phyloP scores from a whole-genome alignment of 2,113 vertebrate genomes.

The Prunella himalayana region DNA sequence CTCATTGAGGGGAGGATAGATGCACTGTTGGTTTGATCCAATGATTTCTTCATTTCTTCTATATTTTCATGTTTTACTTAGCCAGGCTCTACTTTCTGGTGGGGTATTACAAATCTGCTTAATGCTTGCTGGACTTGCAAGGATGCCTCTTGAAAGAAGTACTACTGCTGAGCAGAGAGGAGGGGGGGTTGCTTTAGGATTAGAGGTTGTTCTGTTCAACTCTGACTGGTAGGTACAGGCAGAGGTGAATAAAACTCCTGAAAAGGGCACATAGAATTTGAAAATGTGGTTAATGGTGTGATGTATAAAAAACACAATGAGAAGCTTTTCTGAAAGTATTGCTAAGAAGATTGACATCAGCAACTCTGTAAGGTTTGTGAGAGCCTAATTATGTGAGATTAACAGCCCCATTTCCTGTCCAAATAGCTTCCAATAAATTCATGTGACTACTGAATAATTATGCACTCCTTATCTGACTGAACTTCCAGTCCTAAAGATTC shows the following conservation, averaged over 20 bases:
- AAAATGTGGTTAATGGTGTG: background rate
- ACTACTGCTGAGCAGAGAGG: background rate
- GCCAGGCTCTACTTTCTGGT: background rate
- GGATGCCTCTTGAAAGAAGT: background rate
- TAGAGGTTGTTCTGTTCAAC: background rate
- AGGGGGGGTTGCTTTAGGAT: background rate
- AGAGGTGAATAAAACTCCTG: background rate
- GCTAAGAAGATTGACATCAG: background rate
- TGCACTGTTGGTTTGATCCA: background rate
- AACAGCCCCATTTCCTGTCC: background rate
- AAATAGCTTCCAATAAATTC: constrained; percentile 3
- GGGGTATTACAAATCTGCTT: background rate
- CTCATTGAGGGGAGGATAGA: background rate
- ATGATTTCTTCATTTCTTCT: background rate
- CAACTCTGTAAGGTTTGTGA: background rate
- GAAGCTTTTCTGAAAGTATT: background rate
- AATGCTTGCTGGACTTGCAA: background rate
- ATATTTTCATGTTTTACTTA: background rate
- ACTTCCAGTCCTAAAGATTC: constrained; percentile 6
- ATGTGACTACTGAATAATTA: constrained; percentile 2
- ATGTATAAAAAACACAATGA: background rate
- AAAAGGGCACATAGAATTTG: background rate
- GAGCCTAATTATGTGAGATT: background rate
- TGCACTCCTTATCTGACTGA: constrained; percentile 6
- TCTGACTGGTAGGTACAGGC: background rate